Percentiles rank a stretch among this genome's conserved stretches.
Conservation (phyloP, 2,888 invertebrate genomes). For the Drosophila histrio region DNA sequence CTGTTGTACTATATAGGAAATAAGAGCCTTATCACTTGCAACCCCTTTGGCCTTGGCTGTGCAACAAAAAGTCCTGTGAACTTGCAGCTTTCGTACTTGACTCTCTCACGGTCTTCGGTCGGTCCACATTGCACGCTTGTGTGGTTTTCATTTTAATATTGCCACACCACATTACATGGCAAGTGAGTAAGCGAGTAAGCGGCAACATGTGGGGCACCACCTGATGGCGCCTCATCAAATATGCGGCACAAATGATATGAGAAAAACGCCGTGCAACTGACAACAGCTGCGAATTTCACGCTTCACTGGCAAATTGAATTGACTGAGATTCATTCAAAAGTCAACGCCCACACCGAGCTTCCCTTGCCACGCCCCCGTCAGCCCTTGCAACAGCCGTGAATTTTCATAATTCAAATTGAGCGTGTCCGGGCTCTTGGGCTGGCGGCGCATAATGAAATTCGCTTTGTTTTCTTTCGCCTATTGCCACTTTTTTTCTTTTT, state of each 20-base stretch:
- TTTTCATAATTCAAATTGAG: conserved; percentile 80
- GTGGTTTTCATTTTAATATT: conserved; percentile 55
- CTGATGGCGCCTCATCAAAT: conserved; percentile 62
- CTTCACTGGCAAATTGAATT: conserved; percentile 67
- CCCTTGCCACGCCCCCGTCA: conserved; percentile 5
- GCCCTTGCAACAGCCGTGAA: conserved; percentile 58
- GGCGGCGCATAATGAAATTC: conserved; percentile 68
- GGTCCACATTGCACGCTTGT: conserved; percentile 43
- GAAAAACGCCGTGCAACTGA: conserved; percentile 58
- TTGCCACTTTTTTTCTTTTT: conserved; percentile 31
- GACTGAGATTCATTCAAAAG: conserved; percentile 78
- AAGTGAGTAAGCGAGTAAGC: not conserved
- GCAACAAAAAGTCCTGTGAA: conserved; percentile 40
- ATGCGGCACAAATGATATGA: conserved; percentile 59
- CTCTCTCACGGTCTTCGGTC: conserved; percentile 21
- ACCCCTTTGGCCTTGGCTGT: not conserved
- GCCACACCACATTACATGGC: conserved; percentile 48
- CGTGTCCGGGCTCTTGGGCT: conserved; percentile 54
- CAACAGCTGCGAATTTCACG: conserved; percentile 74
- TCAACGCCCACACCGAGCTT: conserved; percentile 48
- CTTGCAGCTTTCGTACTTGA: conserved; percentile 41
- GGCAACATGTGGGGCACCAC: conserved; percentile 38
- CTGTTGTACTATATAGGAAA: not conserved
- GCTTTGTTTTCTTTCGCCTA: conserved; percentile 71
- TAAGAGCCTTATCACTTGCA: conserved; percentile 2